These are phyloP conservation scores for Mobula hypostoma DNA, from an alignment of 2,113 vertebrate genomes.

Conservation along the genomic window DNA sequence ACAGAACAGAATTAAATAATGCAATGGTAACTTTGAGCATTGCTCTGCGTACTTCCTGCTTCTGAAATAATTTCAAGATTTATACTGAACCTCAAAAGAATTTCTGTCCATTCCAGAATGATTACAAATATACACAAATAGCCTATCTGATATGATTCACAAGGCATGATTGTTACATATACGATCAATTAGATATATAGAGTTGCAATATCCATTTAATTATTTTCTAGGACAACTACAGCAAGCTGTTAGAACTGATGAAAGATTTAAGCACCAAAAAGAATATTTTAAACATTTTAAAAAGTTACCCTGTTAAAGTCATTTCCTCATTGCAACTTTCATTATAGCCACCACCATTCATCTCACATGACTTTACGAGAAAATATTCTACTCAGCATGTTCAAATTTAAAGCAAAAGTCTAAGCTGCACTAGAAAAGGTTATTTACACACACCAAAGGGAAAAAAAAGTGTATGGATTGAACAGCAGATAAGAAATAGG, in stretches of 20 bases:
- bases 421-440: neutral
- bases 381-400: neutral
- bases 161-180: neutral
- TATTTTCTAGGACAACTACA: too few relatives aligned
- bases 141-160: neutral
- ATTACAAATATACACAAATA: neutral
- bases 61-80: neutral
- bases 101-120: neutral
- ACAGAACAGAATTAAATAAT: neutral
- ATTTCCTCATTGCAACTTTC: slow-evolving; percentile 27
- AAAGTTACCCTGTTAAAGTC: neutral
- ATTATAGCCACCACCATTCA: neutral
- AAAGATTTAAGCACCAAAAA: neutral
- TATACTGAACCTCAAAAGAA: neutral
- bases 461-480: neutral
- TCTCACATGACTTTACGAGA: neutral
- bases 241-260: neutral
- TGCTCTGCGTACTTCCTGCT: neutral
- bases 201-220: neutral
- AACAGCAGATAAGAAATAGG: neutral
- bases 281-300: neutral
- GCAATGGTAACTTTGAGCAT: neutral
- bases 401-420: neutral
- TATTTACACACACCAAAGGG: neutral
- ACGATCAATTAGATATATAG: neutral